Conservation (phyloP, 2,113 vertebrate genomes). For the Thunnus maccoyii region DNA sequence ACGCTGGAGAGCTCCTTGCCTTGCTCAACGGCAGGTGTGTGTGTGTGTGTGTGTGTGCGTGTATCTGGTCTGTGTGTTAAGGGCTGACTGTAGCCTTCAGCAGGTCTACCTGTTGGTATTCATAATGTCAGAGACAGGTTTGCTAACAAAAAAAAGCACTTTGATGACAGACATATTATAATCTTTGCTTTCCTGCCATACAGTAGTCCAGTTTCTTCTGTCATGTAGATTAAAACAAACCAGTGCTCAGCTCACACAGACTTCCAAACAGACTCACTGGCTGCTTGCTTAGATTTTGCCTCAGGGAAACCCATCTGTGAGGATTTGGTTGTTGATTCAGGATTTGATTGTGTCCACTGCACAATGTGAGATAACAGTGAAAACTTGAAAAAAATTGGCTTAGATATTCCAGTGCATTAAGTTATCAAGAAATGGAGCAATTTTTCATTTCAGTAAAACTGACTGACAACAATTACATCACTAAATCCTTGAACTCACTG, state of each 20-base stretch:
- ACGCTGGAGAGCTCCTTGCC: constrained; percentile 96
- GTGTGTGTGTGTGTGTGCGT: constrained; percentile 56
- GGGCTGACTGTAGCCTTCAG: not conserved
- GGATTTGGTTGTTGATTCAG: constrained; percentile 20
- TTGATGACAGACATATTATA: not conserved
- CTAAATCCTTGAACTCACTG: not conserved
- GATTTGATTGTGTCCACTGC: constrained; percentile 31
- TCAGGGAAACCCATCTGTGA: constrained; percentile 33
- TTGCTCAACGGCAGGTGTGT: constrained; percentile 97
- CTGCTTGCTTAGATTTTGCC: constrained; percentile 23
- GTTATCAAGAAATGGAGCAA: not conserved
- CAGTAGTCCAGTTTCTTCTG: not conserved
- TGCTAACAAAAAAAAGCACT: not conserved
- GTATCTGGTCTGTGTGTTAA: not conserved
- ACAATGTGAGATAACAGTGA: not conserved
- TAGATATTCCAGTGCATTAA: not conserved
- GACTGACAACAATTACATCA: not conserved
- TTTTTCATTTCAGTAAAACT: not conserved
- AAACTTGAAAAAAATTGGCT: constrained; percentile 9
- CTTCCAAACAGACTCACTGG: not conserved
- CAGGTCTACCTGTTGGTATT: constrained; percentile 9
- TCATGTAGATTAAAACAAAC: not conserved
- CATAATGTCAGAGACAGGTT: not conserved
- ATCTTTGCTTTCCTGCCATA: not conserved
- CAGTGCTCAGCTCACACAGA: not conserved